Evolutionary conservation across 2,888 invertebrate species (phyloP).

Genomic region (Gari tellinella): DNA sequence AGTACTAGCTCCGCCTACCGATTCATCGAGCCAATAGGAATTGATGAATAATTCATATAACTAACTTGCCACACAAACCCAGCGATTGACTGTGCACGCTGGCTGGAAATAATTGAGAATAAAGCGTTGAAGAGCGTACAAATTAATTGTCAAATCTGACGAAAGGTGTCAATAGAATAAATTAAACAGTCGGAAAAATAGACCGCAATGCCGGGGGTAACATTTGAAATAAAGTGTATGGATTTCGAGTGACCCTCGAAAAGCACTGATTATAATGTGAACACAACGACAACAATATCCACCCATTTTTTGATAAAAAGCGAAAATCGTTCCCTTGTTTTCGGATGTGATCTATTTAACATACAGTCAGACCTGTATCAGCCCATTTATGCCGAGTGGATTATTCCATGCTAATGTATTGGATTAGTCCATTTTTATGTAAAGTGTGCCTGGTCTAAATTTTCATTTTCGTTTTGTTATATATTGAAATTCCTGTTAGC

Average conservation of each 20-base stretch:
- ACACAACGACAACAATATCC: not conserved
- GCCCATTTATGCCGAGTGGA: no score
- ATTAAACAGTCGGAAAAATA: constrained; percentile 56
- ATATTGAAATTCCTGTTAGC: no score
- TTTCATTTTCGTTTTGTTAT: no score
- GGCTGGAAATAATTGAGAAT: constrained; percentile 31
- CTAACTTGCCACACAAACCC: constrained; percentile 15
- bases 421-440: no score
- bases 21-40: constrained; percentile 45
- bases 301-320: no score
- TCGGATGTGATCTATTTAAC: no score
- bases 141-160: constrained; percentile 67
- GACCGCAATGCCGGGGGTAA: constrained; percentile 45
- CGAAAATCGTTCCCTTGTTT: no score
- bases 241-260: constrained; percentile 64
- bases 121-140: constrained; percentile 63
- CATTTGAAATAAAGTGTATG: constrained; percentile 51
- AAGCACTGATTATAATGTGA: constrained; percentile 23
- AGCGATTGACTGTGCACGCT: constrained; percentile 1
- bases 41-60: not conserved
- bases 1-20: constrained; percentile 57
- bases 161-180: constrained; percentile 63
- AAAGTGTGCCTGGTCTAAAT: no score
- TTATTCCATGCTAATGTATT: no score
- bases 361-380: no score